phyloP scores from a whole-genome alignment of 2,797 vertebrate genomes.

The Esox masquinongy region DNA sequence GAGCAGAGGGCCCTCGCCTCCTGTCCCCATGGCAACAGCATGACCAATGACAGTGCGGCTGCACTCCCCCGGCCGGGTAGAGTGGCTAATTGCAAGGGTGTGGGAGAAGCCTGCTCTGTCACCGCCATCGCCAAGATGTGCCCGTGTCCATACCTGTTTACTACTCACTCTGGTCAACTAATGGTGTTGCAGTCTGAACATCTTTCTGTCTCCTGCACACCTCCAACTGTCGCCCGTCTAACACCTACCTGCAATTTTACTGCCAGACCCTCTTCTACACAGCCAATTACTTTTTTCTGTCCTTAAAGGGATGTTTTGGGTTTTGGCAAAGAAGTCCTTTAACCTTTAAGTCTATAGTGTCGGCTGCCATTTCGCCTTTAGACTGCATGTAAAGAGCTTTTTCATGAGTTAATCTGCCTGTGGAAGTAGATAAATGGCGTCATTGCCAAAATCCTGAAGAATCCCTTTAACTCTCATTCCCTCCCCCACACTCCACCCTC shows the following conservation, averaged over 20 bases:
- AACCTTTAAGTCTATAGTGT: no score
- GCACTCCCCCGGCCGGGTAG: conserved; percentile 25
- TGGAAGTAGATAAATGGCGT: no score
- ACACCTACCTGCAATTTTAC: not conserved
- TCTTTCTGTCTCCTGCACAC: not conserved
- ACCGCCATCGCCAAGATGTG: conserved; percentile 17
- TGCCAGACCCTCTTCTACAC: not conserved
- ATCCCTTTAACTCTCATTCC: no score
- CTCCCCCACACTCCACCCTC: not conserved
- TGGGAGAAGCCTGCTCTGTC: conserved; percentile 26
- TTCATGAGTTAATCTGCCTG: no score
- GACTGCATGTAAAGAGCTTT: no score
- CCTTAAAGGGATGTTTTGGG: not conserved
- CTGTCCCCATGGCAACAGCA: conserved; percentile 73
- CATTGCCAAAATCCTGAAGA: no score
- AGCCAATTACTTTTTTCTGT: not conserved
- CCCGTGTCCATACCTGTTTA: not conserved
- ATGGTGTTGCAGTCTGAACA: not conserved
- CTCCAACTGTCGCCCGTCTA: not conserved
- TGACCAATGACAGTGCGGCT: conserved; percentile 45
- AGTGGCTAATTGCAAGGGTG: conserved; percentile 45
- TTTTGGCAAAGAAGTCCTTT: no score
- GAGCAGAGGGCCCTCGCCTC: conserved; percentile 50
- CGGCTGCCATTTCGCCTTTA: no score
- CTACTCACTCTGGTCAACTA: not conserved